Evolutionary conservation across 1,140 invertebrate genomes (phyloP).

Genomic region (Drosophila athabasca): DNA sequence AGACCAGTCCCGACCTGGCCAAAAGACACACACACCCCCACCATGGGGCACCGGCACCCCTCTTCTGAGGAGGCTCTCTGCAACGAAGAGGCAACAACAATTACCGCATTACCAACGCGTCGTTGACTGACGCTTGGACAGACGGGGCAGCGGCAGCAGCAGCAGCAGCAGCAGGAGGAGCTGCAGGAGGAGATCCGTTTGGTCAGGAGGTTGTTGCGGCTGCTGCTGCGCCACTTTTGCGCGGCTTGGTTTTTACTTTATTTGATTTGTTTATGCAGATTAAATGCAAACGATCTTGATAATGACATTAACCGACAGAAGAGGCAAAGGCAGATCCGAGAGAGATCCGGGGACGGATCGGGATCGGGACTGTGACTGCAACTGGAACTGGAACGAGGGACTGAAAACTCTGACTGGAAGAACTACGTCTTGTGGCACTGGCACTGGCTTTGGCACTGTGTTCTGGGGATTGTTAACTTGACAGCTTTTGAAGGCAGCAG

Average conservation of each 20-base stretch:
- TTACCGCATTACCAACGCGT: constrained; percentile 77
- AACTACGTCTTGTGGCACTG: constrained; percentile 3
- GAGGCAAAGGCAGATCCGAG: constrained; percentile 33
- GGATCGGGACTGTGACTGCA: constrained; percentile 3
- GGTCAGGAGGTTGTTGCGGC: constrained; percentile 30
- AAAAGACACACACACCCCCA: constrained; percentile 7
- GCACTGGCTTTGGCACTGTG: constrained; percentile 46
- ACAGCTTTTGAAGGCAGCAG: constrained; percentile 78
- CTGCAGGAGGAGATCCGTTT: constrained; percentile 1
- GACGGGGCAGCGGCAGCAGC: background rate
- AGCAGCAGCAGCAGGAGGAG: constrained; percentile 15
- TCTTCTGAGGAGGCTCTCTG: constrained; percentile 27
- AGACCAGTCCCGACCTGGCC: constrained; percentile 24
- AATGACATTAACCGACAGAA: constrained; percentile 83
- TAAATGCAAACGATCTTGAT: constrained; percentile 83
- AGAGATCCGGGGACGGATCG: background rate
- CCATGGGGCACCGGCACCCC: constrained; percentile 1
- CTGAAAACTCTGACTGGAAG: constrained; percentile 7
- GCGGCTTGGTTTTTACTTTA: constrained; percentile 68
- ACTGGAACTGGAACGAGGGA: background rate
- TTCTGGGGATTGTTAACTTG: constrained; percentile 82
- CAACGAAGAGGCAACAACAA: constrained; percentile 62
- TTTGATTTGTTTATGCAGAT: constrained; percentile 83
- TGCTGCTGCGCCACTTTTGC: constrained; percentile 70
- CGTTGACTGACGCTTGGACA: constrained; percentile 57